Conservation (phyloP, 2,888 invertebrate genomes). For the Bursaphelenchus okinawaensis region DNA sequence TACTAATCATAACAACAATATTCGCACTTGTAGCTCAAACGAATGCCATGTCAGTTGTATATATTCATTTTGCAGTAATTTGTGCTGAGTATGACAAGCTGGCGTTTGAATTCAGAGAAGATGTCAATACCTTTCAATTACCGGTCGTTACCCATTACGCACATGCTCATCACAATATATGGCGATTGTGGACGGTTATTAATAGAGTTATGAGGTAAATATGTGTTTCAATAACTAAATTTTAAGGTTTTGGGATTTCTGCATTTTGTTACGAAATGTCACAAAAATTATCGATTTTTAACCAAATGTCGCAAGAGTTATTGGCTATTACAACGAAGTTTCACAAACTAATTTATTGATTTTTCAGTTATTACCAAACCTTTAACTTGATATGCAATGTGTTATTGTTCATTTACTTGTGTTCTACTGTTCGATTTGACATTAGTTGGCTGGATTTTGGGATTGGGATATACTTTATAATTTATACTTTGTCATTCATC, state of each 20-base stretch:
- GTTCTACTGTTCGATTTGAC: not conserved
- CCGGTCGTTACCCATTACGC: conserved; percentile 26
- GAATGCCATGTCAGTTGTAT: conserved; percentile 8
- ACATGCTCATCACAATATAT: conserved; percentile 24
- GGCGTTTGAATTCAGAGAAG: conserved; percentile 18
- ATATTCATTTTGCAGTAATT: conserved; percentile 4
- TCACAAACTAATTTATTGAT: too few relatives aligned
- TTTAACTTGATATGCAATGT: not conserved
- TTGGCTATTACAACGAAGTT: not conserved
- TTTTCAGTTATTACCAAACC: not conserved
- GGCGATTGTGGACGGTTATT: not conserved
- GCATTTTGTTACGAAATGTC: not conserved
- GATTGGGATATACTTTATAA: not conserved
- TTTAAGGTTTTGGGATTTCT: not conserved
- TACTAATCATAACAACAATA: not conserved
- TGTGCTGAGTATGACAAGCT: conserved; percentile 19
- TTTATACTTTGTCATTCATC: not conserved
- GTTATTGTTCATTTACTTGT: not conserved
- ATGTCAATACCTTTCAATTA: conserved; percentile 24
- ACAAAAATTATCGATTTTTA: not conserved
- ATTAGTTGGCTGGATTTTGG: not conserved
- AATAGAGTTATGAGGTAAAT: not conserved
- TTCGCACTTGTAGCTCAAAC: not conserved
- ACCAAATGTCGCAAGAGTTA: not conserved
- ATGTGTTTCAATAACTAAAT: too few relatives aligned